Evolutionary conservation across 1,140 invertebrate species (phyloP).

Genomic region (Drosophila dunni): DNA sequence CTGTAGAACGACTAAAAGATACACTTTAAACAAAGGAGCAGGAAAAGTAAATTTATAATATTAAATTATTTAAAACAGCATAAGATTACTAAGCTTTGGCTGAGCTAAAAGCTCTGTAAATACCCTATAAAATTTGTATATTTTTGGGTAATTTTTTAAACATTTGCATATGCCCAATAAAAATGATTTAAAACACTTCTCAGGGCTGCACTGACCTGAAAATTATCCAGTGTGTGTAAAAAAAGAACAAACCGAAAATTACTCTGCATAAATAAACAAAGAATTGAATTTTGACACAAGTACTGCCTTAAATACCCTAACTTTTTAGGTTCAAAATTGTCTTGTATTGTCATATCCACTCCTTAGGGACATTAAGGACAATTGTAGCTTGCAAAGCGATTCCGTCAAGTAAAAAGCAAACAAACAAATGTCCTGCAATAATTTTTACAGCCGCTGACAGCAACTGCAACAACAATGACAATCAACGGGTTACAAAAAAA

Average conservation of each 20-base stretch:
- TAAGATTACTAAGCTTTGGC: too few relatives aligned
- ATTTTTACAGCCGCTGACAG: slow-evolving; percentile 70
- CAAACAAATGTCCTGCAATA: slow-evolving; percentile 73
- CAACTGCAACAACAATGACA: slow-evolving; percentile 35
- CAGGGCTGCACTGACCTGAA: slow-evolving; percentile 45
- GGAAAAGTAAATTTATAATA: too few relatives aligned
- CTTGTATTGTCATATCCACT: too few relatives aligned
- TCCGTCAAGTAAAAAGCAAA: too few relatives aligned
- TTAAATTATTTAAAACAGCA: too few relatives aligned
- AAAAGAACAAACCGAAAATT: slow-evolving; percentile 12
- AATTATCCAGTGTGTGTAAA: slow-evolving; percentile 27
- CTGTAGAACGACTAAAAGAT: not conserved
- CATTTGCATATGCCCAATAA: slow-evolving; percentile 29
- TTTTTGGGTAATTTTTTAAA: too few relatives aligned
- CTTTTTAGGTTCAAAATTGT: too few relatives aligned
- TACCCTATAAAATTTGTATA: too few relatives aligned
- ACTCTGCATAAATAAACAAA: slow-evolving; percentile 62
- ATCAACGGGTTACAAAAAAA: slow-evolving; percentile 27
- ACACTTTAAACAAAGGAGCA: not conserved
- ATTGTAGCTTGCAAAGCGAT: too few relatives aligned
- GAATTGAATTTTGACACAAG: slow-evolving; percentile 55
- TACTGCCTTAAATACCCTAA: too few relatives aligned
- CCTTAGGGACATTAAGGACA: too few relatives aligned
- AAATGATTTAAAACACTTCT: slow-evolving; percentile 50
- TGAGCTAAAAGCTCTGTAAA: too few relatives aligned